Base-by-base conservation (phyloP, 2,888 invertebrate species). In the Microctonus aethiopoides region DNA sequence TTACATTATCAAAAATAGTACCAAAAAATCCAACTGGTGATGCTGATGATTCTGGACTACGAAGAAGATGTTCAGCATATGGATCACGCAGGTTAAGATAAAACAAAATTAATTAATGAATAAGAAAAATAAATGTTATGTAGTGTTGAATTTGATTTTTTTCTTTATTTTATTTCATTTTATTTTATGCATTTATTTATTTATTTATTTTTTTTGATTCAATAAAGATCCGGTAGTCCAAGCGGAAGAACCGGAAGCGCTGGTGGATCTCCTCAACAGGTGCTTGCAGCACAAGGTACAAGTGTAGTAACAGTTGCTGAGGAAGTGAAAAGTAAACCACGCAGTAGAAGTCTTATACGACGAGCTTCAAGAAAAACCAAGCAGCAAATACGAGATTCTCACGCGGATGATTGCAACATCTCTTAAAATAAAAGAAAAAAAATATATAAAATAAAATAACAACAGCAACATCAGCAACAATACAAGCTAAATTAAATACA, bases 281-380 rank as follows among this genome's bases (percentile, higher is more conserved):
- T 83, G 16, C 75, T 82, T 63, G 81, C 80, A 20, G 82, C 84
- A 54, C 81, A 84, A 78, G 79, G 83, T 78, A 79, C 84, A 65
- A 84, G 79, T 73, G 83, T 85, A 10, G 85, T 86, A 59, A 78
- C 82, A n/a, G 80, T 82, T 3, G 78, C 84, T 24, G 87, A 87
- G 46, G 89, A 89, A 75, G 85, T 88, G 16, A 88, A 89, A 81
- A 83, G 90, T 73, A 91, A 92, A 78, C 91, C 91, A 1, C 88
- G 93, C 74, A 92, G 92, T 79, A 89, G 93, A 71, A 94, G 94
- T 72, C 89, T 95, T 72, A 95, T 95, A 77, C 89, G 95, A 75
- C 89, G 95, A 73, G 92, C 94, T 71, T 94, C 93, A 80, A 90
- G 93, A 77, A 94, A 94, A 87, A 91, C 93, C 73, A 93, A 93